Conservation (phyloP, 2,888 invertebrate genomes). For the Gastrophysa polygoni region DNA sequence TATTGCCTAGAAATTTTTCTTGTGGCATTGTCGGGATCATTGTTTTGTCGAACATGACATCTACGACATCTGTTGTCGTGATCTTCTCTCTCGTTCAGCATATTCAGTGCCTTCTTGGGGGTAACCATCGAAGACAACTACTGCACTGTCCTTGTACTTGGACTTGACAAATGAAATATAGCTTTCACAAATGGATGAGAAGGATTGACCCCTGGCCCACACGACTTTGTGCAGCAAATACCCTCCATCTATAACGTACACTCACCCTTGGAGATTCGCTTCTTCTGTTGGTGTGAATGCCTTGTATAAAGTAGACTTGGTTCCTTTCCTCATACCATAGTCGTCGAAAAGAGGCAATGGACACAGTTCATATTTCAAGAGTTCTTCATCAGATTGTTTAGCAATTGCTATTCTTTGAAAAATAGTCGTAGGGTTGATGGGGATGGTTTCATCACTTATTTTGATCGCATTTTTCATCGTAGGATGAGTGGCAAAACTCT, state of each 20-base stretch:
- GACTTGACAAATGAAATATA: slow-evolving; percentile 2
- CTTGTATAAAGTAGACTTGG: slow-evolving; percentile 16
- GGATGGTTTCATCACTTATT: slow-evolving; percentile 4
- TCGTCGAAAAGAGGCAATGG: slow-evolving; percentile 20
- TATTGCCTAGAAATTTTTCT: slow-evolving; percentile 12
- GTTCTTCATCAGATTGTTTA: slow-evolving; percentile 19
- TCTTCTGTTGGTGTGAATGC: slow-evolving; percentile 1
- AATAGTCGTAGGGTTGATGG: neutral
- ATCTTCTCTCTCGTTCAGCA: slow-evolving; percentile 8
- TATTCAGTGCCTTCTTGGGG: slow-evolving; percentile 5
- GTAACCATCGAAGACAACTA: slow-evolving; percentile 8
- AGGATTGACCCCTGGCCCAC: slow-evolving; percentile 14
- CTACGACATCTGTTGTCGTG: slow-evolving; percentile 11
- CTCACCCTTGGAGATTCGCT: slow-evolving; percentile 7
- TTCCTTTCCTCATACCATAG: slow-evolving; percentile 20
- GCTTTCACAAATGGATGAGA: slow-evolving; percentile 3
- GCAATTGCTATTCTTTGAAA: slow-evolving; percentile 15
- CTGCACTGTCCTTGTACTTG: slow-evolving; percentile 9
- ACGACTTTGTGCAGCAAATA: slow-evolving; percentile 1
- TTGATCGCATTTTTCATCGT: slow-evolving; percentile 6
- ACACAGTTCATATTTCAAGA: slow-evolving; percentile 16
- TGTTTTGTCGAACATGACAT: slow-evolving; percentile 10
- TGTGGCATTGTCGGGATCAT: slow-evolving; percentile 11
- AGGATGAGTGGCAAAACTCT: slow-evolving; percentile 3
- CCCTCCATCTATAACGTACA: slow-evolving; percentile 8